Conservation (phyloP, 2,888 invertebrate species). For the Ennomos fuscantarius region DNA sequence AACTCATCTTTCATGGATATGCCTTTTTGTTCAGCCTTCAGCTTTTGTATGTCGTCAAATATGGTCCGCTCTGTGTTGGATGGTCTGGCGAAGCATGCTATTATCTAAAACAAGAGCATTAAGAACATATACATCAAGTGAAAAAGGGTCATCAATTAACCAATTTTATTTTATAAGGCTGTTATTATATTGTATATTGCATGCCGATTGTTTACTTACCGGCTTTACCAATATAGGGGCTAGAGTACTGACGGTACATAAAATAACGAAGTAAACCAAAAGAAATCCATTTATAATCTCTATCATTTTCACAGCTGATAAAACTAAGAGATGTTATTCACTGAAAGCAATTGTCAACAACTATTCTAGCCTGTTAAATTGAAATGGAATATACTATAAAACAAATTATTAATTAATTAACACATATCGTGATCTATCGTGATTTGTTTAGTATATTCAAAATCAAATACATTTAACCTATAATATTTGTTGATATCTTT, state of each 20-base stretch:
- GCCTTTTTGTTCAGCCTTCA: constrained; percentile 76
- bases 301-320: constrained; percentile 57
- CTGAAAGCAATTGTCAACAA: background rate
- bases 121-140: background rate
- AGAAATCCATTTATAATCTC: constrained; percentile 78
- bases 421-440: too few species aligned
- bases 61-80: constrained; percentile 72
- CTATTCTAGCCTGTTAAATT: too few species aligned
- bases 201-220: constrained; percentile 59
- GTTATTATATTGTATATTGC: background rate
- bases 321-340: background rate
- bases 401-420: too few species aligned
- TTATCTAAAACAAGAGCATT: constrained; percentile 67
- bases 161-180: too few species aligned
- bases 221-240: constrained; percentile 78
- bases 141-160: too few species aligned
- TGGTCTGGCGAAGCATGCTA: constrained; percentile 75
- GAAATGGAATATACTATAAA: too few species aligned
- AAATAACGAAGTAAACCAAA: constrained; percentile 71
- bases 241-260: constrained; percentile 77
- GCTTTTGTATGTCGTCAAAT: constrained; percentile 65
- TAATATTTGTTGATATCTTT: too few species aligned
- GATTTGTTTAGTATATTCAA: too few species aligned
- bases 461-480: too few species aligned
- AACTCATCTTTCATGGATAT: constrained; percentile 86